Base-by-base conservation (phyloP, 2,888 invertebrate species). In the Trissoscelio sp. region DNA sequence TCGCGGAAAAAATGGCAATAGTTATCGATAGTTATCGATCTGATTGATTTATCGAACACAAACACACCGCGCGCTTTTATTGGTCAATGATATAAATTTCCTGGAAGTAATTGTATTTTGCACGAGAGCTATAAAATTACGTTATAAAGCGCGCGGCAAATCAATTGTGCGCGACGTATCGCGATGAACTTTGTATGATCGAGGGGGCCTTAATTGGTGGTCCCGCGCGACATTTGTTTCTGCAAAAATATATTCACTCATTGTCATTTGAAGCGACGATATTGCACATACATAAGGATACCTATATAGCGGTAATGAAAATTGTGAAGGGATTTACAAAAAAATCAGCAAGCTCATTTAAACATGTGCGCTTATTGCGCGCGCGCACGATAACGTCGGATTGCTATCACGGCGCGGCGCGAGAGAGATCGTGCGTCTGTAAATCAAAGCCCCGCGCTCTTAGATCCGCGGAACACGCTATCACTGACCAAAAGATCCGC, bases 121-220 rank as follows among this genome's bases (percentile, higher is more conserved):
- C 58, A 37, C 60, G 69, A 51, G 60, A 28, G 69, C 31, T 22
- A 60, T 67, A 77, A 69, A 69, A 69, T 77, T 67, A 73, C 73
- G 62, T 72, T 75, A 42, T 67, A 75, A 66, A 67, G 67, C 16
- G 58, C 39, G 48, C 57, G 67, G 66, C 66, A 51, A 66, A 75
- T 75, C 66, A 75, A 58, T 73, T 73, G 57, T 55, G 28, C 42
- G 73, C 66, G 51, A 67, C 66, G 58, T 75, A 75, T 58, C 75
- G 51, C 66, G 75, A 58, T 67, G 66, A 75, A 75, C 75, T 75
- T 75, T 67, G 64, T 66, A 74, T 74, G 64, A 74, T 74, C 55
- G 64, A 74, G 55, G 28, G 20, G 11, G 9, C 39, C 55, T 72
- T 72, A 72, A 72, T 72, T 62, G 53, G 73, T 62, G 53, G 62